Percentiles rank a stretch among this genome's conserved stretches.
phyloP scores from a whole-genome alignment of 1,140 invertebrate species.

The Neodiprion pinetum region DNA sequence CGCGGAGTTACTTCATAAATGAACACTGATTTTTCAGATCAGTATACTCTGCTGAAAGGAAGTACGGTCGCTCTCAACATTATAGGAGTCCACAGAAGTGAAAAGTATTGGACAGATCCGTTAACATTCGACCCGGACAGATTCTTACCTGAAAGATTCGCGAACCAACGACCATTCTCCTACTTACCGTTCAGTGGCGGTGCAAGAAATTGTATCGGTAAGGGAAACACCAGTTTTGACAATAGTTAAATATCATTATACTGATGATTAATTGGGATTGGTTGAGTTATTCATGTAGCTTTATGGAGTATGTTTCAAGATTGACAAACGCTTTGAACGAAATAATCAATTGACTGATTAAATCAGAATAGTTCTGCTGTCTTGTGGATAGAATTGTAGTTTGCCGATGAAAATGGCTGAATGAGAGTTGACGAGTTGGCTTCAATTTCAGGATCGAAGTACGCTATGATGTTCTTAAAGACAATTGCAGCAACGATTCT shows the following conservation, averaged over 20 bases:
- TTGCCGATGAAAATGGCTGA: too few species aligned
- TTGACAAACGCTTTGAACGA: too few species aligned
- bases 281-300: too few species aligned
- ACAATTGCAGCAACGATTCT: not conserved
- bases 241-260: not conserved
- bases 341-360: too few species aligned
- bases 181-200: conserved; percentile 26
- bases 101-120: conserved; percentile 46
- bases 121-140: conserved; percentile 30
- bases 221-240: not conserved
- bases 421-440: too few species aligned
- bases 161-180: conserved; percentile 21
- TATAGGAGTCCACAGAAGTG: conserved; percentile 61
- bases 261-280: not conserved
- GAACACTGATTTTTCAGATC: conserved; percentile 22
- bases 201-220: conserved; percentile 29
- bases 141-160: conserved; percentile 29
- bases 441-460: not conserved
- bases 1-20: too few species aligned
- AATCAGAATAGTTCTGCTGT: too few species aligned
- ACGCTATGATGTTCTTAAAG: not conserved
- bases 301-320: too few species aligned
- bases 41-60: conserved; percentile 30
- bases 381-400: too few species aligned
- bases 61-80: conserved; percentile 29